These are phyloP conservation scores for Syritta pipiens DNA, from an alignment of 2,888 invertebrate genomes.

Conservation along the genomic window DNA sequence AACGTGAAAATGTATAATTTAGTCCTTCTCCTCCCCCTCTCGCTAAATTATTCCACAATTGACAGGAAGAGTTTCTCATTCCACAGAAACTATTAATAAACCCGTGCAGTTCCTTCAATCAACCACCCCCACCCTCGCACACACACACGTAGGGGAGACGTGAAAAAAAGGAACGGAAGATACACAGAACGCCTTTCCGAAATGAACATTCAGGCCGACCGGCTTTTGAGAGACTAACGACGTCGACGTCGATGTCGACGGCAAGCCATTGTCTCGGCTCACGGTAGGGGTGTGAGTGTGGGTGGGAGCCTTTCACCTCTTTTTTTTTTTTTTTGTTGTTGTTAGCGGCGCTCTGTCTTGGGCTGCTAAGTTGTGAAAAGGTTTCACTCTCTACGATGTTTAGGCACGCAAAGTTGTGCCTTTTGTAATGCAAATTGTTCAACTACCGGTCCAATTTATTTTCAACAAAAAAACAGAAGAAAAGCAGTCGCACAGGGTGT, in stretches of 20 bases:
- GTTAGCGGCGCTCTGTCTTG: constrained; percentile 42
- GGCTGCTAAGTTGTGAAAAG: constrained; percentile 68
- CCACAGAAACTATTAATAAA: constrained; percentile 63
- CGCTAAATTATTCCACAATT: constrained; percentile 68
- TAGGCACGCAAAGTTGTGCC: constrained; percentile 67
- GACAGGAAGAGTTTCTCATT: constrained; percentile 63
- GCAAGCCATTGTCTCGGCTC: constrained; percentile 52
- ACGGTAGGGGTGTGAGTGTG: neutral
- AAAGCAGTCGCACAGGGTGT: neutral
- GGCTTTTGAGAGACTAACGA: neutral
- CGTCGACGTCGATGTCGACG: neutral
- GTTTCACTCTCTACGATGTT: constrained; percentile 68
- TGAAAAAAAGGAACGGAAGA: constrained; percentile 36
- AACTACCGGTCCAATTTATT: constrained; percentile 69
- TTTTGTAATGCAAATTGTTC: constrained; percentile 69
- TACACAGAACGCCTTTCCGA: constrained; percentile 52
- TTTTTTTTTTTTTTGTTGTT: constrained; percentile 28
- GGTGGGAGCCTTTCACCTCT: constrained; percentile 26
- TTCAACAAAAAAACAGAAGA: neutral
- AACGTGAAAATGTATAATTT: constrained; percentile 60
- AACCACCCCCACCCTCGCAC: constrained; percentile 34
- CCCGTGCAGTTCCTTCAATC: constrained; percentile 63
- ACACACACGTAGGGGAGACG: neutral
- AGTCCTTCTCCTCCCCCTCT: constrained; percentile 10
- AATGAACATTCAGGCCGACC: constrained; percentile 57